Conservation (phyloP, 30 jellyfish, hydroid and myxozoan species). For the Sanderia malayensis region DNA sequence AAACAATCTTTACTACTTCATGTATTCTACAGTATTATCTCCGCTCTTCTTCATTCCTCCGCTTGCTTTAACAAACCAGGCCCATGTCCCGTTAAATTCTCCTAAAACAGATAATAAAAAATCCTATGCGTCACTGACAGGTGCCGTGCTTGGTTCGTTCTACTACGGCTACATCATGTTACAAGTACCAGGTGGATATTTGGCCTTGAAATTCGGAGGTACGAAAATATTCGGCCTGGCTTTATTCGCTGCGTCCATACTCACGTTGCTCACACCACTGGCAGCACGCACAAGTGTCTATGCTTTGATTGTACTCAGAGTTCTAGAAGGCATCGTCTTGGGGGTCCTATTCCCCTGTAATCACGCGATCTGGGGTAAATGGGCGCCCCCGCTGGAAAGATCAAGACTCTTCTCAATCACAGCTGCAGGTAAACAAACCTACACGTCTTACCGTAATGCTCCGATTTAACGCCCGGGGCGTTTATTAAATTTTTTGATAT, state of each 20-base stretch:
- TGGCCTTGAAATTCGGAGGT: conserved; percentile 97
- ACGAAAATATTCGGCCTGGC: conserved; percentile 98
- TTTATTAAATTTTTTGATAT: no score
- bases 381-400: conserved; percentile 99
- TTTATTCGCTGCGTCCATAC: conserved; percentile 81
- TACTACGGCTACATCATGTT: conserved; percentile 96
- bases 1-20: no score
- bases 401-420: conserved; percentile 97
- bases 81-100: no score
- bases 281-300: conserved; percentile 97
- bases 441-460: no score
- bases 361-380: conserved; percentile 99
- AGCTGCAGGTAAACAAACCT: conserved; percentile 99
- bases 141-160: conserved; percentile 97
- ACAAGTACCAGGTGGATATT: conserved; percentile 99
- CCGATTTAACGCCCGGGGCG: no score
- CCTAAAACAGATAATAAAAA: no score
- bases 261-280: conserved; percentile 94
- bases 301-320: conserved; percentile 86
- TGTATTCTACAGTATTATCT: no score
- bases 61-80: no score
- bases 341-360: conserved; percentile 99
- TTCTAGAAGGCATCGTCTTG: conserved; percentile 95
- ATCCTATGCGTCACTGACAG: no score
- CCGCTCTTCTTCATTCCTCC: no score